Evolutionary conservation across 2,888 invertebrate species (phyloP).

Genomic region (Dioctria linearis): DNA sequence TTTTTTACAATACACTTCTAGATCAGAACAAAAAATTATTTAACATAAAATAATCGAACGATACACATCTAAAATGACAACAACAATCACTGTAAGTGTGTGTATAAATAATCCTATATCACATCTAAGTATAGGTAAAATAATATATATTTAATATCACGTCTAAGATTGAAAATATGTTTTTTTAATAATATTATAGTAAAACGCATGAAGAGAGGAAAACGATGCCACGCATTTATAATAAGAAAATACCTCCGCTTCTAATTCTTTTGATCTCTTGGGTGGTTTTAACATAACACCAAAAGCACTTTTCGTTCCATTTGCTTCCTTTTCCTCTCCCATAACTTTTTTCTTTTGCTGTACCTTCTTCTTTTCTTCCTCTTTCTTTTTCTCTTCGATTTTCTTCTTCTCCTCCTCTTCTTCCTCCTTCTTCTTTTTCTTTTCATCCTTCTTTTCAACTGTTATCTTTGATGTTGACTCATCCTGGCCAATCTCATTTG

Average conservation of each 20-base stretch:
- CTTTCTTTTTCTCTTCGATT: conserved; percentile 71
- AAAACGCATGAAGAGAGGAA: conserved; percentile 61
- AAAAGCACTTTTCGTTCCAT: conserved; percentile 71
- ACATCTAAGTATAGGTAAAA: no score
- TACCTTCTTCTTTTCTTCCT: conserved; percentile 71
- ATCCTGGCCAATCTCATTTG: conserved; percentile 93
- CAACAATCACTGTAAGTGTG: no score
- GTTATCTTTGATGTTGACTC: conserved; percentile 89
- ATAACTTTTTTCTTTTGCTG: conserved; percentile 66
- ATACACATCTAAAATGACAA: no score
- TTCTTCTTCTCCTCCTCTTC: conserved; percentile 71
- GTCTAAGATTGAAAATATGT: not conserved
- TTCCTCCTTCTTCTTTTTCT: conserved; percentile 74
- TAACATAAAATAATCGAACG: no score
- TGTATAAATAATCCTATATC: no score
- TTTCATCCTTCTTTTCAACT: conserved; percentile 76
- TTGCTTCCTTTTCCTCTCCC: conserved; percentile 70
- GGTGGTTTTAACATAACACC: conserved; percentile 71
- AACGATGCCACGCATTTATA: conserved; percentile 59
- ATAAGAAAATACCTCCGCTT: conserved; percentile 60
- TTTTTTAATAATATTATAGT: no score
- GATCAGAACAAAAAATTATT: no score
- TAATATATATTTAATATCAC: not conserved
- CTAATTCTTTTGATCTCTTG: conserved; percentile 60
- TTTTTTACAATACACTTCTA: no score